Conservation (phyloP, 2,797 vertebrate species). For the Podargus strigoides region DNA sequence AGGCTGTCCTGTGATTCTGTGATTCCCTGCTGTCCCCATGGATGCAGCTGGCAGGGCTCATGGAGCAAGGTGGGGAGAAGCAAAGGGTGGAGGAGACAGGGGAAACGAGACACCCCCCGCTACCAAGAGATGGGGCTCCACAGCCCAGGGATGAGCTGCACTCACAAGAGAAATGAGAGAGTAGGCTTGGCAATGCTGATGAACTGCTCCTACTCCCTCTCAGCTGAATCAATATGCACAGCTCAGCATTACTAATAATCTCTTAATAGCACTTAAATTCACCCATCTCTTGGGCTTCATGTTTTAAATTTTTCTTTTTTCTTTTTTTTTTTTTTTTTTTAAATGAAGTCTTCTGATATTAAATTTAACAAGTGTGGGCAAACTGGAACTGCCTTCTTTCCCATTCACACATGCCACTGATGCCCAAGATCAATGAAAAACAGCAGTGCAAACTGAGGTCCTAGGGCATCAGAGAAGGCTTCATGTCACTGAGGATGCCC, state of each 20-base stretch:
- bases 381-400: not conserved
- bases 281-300: not conserved
- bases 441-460: accelerated
- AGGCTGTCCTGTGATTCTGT: too few relatives aligned
- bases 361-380: not conserved
- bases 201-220: not conserved
- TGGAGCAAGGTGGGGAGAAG: not conserved
- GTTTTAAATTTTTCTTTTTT: not conserved
- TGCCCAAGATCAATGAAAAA: not conserved
- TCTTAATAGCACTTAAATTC: not conserved
- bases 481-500: not conserved
- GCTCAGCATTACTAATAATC: not conserved
- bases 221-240: not conserved
- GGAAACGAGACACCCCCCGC: not conserved
- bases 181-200: not conserved
- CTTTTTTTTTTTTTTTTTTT: not conserved
- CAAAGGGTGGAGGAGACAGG: not conserved
- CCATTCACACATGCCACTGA: not conserved
- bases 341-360: not conserved
- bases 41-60: not conserved
- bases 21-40: accelerated
- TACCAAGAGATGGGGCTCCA: not conserved
- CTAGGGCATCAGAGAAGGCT: not conserved
- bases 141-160: not conserved
- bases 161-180: not conserved